Evolutionary conservation across 2,888 invertebrate species (phyloP).

Genomic region (Orthosia cruda): DNA sequence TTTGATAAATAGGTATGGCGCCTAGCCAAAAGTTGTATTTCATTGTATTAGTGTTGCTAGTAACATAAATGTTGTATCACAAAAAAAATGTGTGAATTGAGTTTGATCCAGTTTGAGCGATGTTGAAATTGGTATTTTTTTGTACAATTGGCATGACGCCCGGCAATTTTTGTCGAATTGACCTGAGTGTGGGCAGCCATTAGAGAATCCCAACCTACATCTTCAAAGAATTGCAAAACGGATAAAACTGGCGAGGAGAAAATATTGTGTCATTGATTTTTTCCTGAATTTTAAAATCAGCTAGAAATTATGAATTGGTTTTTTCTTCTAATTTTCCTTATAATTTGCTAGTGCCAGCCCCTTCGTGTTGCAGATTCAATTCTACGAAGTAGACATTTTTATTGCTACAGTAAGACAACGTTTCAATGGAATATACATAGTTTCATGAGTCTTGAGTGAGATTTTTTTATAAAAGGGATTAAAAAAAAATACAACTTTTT

Average conservation of each 20-base stretch:
- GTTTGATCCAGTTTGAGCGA: not conserved
- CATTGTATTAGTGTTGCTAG: not conserved
- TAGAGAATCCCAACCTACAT: not conserved
- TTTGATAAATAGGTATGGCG: not conserved
- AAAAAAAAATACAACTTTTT: not conserved
- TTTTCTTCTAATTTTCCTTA: no score
- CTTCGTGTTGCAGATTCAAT: not conserved
- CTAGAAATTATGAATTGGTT: no score
- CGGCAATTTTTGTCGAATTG: not conserved
- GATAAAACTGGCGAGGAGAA: not conserved
- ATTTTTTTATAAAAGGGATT: no score
- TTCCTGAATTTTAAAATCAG: no score
- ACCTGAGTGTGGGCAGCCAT: not conserved
- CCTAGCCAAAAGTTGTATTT: not conserved
- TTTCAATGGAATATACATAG: no score
- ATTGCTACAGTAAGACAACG: no score
- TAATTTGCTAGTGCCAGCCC: no score
- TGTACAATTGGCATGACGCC: slow-evolving; percentile 16
- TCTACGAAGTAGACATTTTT: not conserved
- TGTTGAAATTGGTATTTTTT: not conserved
- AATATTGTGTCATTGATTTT: not conserved
- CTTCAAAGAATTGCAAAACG: not conserved
- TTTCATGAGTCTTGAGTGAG: no score
- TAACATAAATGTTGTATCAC: slow-evolving; percentile 10
- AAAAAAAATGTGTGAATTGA: not conserved